phyloP scores from a whole-genome alignment of 2,888 invertebrate species.

The Pristionchus japonicus region DNA sequence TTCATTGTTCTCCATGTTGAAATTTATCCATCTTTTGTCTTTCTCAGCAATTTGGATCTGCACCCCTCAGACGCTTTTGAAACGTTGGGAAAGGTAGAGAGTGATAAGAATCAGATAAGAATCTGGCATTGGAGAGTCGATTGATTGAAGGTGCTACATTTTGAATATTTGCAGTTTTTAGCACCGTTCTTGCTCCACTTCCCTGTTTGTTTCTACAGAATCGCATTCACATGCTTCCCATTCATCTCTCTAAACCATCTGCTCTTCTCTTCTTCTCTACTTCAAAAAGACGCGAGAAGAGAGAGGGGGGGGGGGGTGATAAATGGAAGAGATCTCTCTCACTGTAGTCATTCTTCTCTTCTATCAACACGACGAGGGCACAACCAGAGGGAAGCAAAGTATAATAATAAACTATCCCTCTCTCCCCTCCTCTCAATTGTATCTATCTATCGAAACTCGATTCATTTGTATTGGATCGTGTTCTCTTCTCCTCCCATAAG shows the following conservation, averaged over 20 bases:
- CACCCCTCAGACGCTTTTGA: too few relatives aligned
- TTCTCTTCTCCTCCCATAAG: not conserved
- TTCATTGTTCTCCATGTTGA: too few relatives aligned
- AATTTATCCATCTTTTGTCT: too few relatives aligned
- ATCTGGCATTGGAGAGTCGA: not conserved
- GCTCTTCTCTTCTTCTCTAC: not conserved
- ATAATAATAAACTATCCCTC: not conserved
- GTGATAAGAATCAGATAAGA: not conserved
- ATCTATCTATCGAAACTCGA: not conserved
- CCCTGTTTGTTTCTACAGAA: not conserved
- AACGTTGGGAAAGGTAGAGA: not conserved
- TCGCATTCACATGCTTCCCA: not conserved
- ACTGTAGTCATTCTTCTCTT: not conserved
- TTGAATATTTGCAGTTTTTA: not conserved
- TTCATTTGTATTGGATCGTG: slow-evolving; percentile 1
- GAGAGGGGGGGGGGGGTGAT: not conserved
- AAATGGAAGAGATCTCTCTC: not conserved
- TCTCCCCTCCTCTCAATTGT: not conserved
- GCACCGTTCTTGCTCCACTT: not conserved
- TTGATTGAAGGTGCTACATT: not conserved
- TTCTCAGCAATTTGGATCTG: too few relatives aligned
- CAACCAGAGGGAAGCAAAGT: not conserved
- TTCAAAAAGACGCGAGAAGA: not conserved
- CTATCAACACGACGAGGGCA: too few relatives aligned
- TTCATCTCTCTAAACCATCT: not conserved